These are phyloP conservation scores for Kradibia gibbosae DNA, from an alignment of 1,140 invertebrate genomes.

Conservation along the genomic window DNA sequence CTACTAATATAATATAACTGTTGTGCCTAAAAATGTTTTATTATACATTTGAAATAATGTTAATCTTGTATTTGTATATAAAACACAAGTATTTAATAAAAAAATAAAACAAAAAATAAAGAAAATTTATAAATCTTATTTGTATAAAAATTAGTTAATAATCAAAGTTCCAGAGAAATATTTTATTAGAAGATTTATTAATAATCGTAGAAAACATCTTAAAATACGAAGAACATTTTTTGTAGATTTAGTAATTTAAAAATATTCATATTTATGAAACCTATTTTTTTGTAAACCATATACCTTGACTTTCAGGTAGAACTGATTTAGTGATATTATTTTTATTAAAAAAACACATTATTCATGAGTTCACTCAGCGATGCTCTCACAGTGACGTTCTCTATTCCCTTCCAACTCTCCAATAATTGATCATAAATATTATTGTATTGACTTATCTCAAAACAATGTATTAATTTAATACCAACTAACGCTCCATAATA, in stretches of 20 bases:
- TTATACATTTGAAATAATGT: neutral
- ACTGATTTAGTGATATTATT: neutral
- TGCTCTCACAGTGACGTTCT: neutral
- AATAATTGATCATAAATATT: conserved; percentile 16
- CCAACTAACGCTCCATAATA: neutral
- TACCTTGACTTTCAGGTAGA: conserved; percentile 10
- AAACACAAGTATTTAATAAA: neutral
- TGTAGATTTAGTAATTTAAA: neutral
- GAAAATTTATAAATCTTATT: neutral
- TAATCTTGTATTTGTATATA: conserved; percentile 26
- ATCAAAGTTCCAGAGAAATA: conserved; percentile 1
- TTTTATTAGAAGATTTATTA: neutral
- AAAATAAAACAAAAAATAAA: neutral
- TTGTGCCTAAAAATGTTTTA: conserved; percentile 37
- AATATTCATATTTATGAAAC: neutral
- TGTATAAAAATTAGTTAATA: neutral
- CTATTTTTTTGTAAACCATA: neutral
- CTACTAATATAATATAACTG: neutral
- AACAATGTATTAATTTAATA: conserved; percentile 5
- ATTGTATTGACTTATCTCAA: neutral
- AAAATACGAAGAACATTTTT: neutral
- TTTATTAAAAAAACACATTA: neutral
- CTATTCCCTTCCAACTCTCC: neutral
- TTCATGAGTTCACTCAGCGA: neutral
- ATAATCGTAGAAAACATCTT: neutral